Evolutionary conservation across 2,888 invertebrate genomes (phyloP), one percentile per base, ranked within the genome.

Genomic region (Cheilosia vernalis): DNA sequence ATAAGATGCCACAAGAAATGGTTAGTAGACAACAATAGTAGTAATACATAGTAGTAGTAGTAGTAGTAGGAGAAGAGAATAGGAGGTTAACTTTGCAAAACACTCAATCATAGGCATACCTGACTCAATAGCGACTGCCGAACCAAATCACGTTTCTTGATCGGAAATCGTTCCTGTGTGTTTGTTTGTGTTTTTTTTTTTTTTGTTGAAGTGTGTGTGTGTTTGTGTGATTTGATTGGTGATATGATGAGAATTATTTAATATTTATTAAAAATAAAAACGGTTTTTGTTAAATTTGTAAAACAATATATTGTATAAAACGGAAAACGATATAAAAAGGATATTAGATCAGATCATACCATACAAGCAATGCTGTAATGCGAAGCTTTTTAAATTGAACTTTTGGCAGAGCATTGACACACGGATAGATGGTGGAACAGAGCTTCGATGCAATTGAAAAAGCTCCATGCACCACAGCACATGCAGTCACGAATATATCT

Each of bases 81-180:
- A 80, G 73, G 40, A 67, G 53, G 55, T 73, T 61, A 53, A 37
- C n/a, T 74, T 84, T 76, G 79, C 66, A 74, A 81, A 77, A 82
- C 86, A 87, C 82, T 83, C 82, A 83, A 81, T 77, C 70, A 70
- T 64, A 58, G 69, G 80, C 90, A 89, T 89, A 90, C 90, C 90
- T 90, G 88, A 76, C 87, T 87, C 30, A 93, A 87, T 87, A 89
- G 87, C 76, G 89, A 93, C 93, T 94, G 94, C 92, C 94, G 94
- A 91, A 95, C 95, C 93, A 95, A 93, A 94, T 95, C 95, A 93
- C 95, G 95, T 95, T 95, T 95, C 95, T 95, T 95, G 94, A 95
- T 95, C 92, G 95, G 95, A 94, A 95, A 95, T 93, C 94, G 95
- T 94, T 95, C 95, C 95, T 95, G 95, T 94, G 78, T 87, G 72